These are phyloP conservation scores for Nestor notabilis DNA, from an alignment of 2,113 vertebrate species.

Conservation along the genomic window DNA sequence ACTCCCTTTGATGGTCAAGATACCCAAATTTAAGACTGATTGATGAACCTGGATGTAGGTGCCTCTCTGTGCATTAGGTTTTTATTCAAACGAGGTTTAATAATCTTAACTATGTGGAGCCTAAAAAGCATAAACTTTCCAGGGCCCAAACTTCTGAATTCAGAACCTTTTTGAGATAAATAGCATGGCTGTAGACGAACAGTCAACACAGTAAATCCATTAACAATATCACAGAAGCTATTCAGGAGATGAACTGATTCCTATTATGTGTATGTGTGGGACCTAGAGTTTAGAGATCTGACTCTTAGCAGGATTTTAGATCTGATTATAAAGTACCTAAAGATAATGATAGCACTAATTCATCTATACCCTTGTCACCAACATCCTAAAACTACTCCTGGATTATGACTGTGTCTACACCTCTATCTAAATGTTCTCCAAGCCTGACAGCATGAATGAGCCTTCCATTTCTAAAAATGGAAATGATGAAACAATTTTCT, in stretches of 20 bases:
- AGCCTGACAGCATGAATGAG: neutral
- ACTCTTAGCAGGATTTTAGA: neutral
- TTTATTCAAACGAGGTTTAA: neutral
- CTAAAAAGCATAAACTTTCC: neutral
- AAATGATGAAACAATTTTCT: neutral
- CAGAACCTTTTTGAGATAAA: neutral
- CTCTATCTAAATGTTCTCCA: neutral
- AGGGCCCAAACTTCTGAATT: neutral
- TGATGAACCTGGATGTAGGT: neutral
- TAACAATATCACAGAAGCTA: neutral
- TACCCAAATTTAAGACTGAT: neutral
- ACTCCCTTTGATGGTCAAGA: neutral
- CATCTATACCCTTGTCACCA: neutral
- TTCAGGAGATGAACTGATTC: neutral
- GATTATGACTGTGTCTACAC: neutral
- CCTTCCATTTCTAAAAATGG: neutral
- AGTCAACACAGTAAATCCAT: neutral
- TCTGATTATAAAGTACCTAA: neutral
- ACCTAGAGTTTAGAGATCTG: neutral
- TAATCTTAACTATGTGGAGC: neutral
- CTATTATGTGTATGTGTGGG: neutral
- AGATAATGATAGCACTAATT: neutral
- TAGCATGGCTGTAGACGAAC: neutral
- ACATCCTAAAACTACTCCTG: neutral
- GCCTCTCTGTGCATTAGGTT: neutral